phyloP scores from a whole-genome alignment of 30 jellyfish, hydroid and myxozoan species.

The Turritopsis rubra region DNA sequence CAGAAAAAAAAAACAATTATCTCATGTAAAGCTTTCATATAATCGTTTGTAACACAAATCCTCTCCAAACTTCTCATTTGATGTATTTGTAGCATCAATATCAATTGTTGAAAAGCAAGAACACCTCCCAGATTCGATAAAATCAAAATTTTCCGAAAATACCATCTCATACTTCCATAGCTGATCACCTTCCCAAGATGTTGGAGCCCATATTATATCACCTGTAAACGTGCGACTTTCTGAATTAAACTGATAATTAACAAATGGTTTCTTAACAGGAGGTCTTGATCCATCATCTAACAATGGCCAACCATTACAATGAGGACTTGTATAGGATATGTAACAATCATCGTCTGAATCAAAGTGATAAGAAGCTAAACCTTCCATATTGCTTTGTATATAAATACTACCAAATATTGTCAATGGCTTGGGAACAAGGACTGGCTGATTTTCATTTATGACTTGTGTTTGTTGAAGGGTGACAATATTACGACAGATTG shows the following conservation, averaged over 20 bases:
- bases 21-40: not conserved
- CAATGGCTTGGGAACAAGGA: constrained; percentile 8
- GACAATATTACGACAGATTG: not conserved
- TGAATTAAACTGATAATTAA: not conserved
- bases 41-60: not conserved
- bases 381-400: not conserved
- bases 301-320: constrained; percentile 7
- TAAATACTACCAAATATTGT: constrained; percentile 17
- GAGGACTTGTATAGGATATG: constrained; percentile 21
- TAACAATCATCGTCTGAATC: constrained; percentile 5
- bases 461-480: not conserved
- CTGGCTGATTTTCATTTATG: not conserved
- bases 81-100: not conserved
- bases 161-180: constrained; percentile 19
- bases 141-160: constrained; percentile 5
- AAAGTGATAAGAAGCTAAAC: constrained; percentile 25
- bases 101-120: not conserved
- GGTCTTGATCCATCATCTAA: constrained; percentile 22
- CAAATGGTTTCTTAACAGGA: constrained; percentile 3
- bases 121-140: not conserved
- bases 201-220: constrained; percentile 14
- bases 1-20: too few relatives aligned
- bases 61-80: not conserved
- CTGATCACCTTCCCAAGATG: constrained; percentile 19
- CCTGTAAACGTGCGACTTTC: constrained; percentile 12